phyloP scores from a whole-genome alignment of 2,888 invertebrate species.

The Eumacrocentrus americanus region DNA sequence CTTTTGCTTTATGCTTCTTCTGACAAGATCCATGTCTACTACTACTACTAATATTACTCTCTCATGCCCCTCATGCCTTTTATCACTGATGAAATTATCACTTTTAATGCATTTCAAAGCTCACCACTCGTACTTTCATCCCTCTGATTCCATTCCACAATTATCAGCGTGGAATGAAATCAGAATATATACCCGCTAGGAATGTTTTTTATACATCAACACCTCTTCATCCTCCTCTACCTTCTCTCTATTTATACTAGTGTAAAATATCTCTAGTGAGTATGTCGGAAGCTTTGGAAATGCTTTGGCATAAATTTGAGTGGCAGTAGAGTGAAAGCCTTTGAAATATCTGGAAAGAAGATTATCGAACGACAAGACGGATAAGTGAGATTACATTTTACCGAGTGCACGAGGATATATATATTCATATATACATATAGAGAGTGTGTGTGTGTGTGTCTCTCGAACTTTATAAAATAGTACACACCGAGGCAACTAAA shows the following conservation, averaged over 20 bases:
- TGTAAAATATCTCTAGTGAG: no score
- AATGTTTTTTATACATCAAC: no score
- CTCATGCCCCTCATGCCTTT: not conserved
- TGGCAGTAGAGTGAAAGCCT: conserved; percentile 1
- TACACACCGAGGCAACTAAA: not conserved
- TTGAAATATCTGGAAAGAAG: not conserved
- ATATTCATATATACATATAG: not conserved
- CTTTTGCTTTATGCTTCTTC: not conserved
- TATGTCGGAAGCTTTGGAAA: no score
- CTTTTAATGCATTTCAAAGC: no score
- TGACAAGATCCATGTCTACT: not conserved
- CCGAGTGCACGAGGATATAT: not conserved
- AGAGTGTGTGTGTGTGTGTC: not conserved
- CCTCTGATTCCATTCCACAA: no score
- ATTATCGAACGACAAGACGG: conserved; percentile 6
- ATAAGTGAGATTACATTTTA: conserved; percentile 23
- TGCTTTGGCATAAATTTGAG: not conserved
- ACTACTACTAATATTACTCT: no score
- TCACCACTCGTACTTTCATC: no score
- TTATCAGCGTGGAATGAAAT: no score
- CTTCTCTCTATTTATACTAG: no score
- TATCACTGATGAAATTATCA: no score
- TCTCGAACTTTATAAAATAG: not conserved
- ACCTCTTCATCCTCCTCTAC: no score
- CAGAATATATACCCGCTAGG: no score